Conservation (phyloP, 2,888 invertebrate genomes). For the Chaetogeoica ovagalla region DNA sequence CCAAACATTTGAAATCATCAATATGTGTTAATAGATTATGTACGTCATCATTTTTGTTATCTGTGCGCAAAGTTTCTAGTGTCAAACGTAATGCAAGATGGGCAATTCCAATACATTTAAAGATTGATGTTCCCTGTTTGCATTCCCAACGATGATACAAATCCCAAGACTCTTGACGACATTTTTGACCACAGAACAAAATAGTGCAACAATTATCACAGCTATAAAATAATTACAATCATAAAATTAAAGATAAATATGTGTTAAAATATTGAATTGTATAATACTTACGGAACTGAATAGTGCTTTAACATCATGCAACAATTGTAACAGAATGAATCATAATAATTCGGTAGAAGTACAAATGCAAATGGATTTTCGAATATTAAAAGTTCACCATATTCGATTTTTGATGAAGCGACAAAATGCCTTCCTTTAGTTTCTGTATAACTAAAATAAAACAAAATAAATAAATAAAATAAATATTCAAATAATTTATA, state of each 20-base stretch:
- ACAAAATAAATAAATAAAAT: neutral
- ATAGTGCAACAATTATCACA: constrained; percentile 70
- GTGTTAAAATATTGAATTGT: neutral
- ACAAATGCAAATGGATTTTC: constrained; percentile 83
- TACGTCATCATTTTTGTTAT: constrained; percentile 66
- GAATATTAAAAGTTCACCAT: constrained; percentile 75
- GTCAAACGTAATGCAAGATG: constrained; percentile 76
- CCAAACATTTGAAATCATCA: constrained; percentile 67
- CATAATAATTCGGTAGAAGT: constrained; percentile 64
- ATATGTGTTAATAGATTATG: constrained; percentile 75
- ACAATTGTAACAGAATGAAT: constrained; percentile 74
- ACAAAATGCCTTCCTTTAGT: constrained; percentile 70
- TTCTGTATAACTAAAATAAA: constrained; percentile 60
- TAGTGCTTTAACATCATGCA: constrained; percentile 64
- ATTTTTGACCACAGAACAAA: constrained; percentile 70
- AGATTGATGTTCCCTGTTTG: constrained; percentile 67
- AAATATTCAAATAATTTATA: neutral
- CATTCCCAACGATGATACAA: constrained; percentile 76
- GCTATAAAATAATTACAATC: constrained; percentile 60
- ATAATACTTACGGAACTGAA: constrained; percentile 68
- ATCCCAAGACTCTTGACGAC: constrained; percentile 65
- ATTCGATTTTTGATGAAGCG: constrained; percentile 64
- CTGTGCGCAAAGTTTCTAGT: constrained; percentile 61
- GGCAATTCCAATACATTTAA: constrained; percentile 74
- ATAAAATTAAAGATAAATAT: neutral